Evolutionary conservation across 2,888 invertebrate species (phyloP), one percentile per base, ranked within the genome.

Genomic region (Zygaena filipendulae): DNA sequence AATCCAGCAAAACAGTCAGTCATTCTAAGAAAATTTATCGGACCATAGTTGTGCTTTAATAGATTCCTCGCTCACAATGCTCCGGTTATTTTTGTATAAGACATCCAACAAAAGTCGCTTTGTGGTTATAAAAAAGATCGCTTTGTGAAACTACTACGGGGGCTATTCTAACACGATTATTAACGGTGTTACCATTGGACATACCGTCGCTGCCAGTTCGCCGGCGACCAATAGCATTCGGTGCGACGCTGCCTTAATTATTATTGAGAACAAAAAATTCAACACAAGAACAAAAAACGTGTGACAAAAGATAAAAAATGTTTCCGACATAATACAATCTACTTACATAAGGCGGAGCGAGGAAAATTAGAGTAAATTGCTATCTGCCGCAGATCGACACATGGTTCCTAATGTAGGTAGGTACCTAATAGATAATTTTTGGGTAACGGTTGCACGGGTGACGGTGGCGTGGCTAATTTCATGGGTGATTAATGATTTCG

Each of bases 331-430:
- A 16, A 6, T 49, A 42, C 33, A 24, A n/a, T n/a, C n/a, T n/a
- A 33, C 36, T 43, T 55, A 58, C 44, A 49, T 50, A 54, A 52
- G 49, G 44, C 47, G 49, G 47, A 50, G 56, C 69, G 69, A 54
- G 49, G 66, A 63, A 60, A 70, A 70, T 70, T 49, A 67, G 32
- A 33, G 52, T 67, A 69, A 67, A 70, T 69, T 69, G 47, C 47
- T 49, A 47, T 52, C 51, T 47, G 47, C 42, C 35, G 37, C 45
- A 21, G 14, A 30, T 13, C 42, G 36, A 42, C 48, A 49, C 46
- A 41, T 48, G 51, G 34, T 35, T 11, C 11, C 27, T 33, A n/a
- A n/a, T n/a, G n/a, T n/a, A n/a, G n/a, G n/a, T 39, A 28, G 30
- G 35, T 34, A 34, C 31, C 23, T 24, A 25, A 28, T 25, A 29